Percentiles rank a stretch among this genome's conserved stretches.
Conservation (phyloP, 2,888 invertebrate species). For the Drosophila ochracea region DNA sequence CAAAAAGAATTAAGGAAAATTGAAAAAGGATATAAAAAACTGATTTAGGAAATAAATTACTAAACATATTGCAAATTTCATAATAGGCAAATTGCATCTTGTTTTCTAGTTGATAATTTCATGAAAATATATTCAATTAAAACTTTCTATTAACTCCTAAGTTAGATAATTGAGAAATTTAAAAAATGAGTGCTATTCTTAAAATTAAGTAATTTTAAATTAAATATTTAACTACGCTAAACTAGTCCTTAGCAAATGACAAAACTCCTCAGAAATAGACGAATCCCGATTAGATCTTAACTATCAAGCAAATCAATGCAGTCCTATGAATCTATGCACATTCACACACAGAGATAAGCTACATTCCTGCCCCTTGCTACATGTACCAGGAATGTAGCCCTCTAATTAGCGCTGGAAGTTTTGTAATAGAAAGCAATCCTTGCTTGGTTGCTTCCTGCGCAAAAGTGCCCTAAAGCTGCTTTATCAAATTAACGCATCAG, state of each 20-base stretch:
- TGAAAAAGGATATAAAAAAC: not conserved
- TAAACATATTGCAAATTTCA: not conserved
- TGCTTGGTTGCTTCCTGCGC: conserved; percentile 54
- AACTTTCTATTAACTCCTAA: not conserved
- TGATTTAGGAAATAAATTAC: not conserved
- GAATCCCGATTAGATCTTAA: conserved; percentile 29
- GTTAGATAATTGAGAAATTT: not conserved
- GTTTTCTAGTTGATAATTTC: not conserved
- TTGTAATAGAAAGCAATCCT: conserved; percentile 66
- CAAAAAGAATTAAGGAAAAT: not conserved
- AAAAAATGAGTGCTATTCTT: not conserved
- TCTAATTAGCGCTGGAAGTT: conserved; percentile 64
- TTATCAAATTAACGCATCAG: conserved; percentile 70
- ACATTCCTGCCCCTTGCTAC: not conserved
- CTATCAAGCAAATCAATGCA: conserved; percentile 35
- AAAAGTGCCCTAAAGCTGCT: conserved; percentile 67
- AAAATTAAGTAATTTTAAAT: not conserved
- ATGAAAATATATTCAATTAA: not conserved
- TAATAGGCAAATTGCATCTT: not conserved
- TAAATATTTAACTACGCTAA: not conserved
- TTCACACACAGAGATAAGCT: not conserved
- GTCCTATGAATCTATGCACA: not conserved
- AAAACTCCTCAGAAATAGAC: conserved; percentile 1
- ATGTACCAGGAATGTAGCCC: conserved; percentile 8
- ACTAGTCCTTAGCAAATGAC: not conserved